Evolutionary conservation across 2,113 vertebrate species (phyloP).

Genomic region (Bathybates hornii): DNA sequence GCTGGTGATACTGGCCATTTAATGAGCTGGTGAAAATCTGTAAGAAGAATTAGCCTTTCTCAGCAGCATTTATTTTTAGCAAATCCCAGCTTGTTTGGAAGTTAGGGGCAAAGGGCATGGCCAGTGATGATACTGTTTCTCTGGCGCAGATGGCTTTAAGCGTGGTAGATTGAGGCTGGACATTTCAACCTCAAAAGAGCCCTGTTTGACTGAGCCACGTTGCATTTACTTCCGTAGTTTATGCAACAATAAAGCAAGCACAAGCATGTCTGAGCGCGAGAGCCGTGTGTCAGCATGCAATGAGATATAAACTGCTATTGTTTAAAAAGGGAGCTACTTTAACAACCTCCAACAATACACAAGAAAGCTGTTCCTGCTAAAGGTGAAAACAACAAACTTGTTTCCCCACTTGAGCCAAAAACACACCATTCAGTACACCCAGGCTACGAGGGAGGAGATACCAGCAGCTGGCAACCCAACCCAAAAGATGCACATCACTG

Average conservation of each 20-base stretch:
- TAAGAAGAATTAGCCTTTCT: background rate
- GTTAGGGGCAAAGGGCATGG: background rate
- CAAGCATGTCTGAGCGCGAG: background rate
- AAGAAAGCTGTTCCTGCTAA: background rate
- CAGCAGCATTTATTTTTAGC: background rate
- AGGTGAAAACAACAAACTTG: background rate
- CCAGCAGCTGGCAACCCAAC: background rate
- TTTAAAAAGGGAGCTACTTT: background rate
- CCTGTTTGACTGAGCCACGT: background rate
- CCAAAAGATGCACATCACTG: background rate
- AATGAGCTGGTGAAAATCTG: background rate
- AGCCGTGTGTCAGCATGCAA: accelerated
- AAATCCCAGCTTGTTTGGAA: background rate
- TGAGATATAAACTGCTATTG: background rate
- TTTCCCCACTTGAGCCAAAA: background rate
- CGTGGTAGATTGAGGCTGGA: background rate
- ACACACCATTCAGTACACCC: background rate
- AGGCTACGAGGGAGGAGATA: background rate
- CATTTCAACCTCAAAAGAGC: background rate
- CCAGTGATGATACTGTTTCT: background rate
- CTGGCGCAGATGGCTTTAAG: background rate
- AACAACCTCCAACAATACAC: background rate
- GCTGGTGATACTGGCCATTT: background rate
- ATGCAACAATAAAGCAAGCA: background rate
- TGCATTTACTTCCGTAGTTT: background rate